Evolutionary conservation across 2,888 invertebrate species (phyloP).

Genomic region (Saturnia pavonia): DNA sequence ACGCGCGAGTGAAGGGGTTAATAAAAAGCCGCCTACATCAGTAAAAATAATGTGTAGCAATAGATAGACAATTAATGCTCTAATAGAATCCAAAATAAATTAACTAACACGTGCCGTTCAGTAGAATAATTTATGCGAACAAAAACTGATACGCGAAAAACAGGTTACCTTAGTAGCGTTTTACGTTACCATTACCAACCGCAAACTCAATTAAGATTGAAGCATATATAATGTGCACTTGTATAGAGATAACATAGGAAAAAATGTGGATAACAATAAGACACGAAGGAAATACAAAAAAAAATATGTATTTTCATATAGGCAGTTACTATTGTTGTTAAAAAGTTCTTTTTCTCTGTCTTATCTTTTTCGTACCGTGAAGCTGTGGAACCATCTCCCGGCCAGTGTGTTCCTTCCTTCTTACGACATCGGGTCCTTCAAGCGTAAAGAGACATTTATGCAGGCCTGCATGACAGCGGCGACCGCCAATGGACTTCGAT

Average conservation of each 20-base stretch:
- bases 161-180: neutral
- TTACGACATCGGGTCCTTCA: too few species aligned
- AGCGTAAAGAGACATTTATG: too few species aligned
- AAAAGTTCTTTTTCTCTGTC: too few species aligned
- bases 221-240: neutral
- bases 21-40: neutral
- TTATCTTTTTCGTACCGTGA: too few species aligned
- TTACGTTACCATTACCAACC: neutral
- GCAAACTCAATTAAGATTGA: conserved; percentile 6
- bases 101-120: conserved; percentile 8
- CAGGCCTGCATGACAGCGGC: too few species aligned
- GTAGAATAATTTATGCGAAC: neutral
- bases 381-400: too few species aligned
- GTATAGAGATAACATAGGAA: neutral
- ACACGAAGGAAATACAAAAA: neutral
- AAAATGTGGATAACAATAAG: neutral
- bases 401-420: too few species aligned
- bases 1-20: neutral
- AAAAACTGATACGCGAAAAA: conserved; percentile 5
- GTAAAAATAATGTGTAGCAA: neutral
- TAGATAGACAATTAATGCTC: neutral
- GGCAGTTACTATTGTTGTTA: too few species aligned
- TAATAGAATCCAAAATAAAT: neutral
- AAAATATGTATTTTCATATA: too few species aligned
- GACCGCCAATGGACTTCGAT: too few species aligned